Percentiles rank a stretch among this genome's conserved stretches.
Evolutionary conservation across 2,888 invertebrate genomes (phyloP).

Genomic region (Melanostoma scalare): DNA sequence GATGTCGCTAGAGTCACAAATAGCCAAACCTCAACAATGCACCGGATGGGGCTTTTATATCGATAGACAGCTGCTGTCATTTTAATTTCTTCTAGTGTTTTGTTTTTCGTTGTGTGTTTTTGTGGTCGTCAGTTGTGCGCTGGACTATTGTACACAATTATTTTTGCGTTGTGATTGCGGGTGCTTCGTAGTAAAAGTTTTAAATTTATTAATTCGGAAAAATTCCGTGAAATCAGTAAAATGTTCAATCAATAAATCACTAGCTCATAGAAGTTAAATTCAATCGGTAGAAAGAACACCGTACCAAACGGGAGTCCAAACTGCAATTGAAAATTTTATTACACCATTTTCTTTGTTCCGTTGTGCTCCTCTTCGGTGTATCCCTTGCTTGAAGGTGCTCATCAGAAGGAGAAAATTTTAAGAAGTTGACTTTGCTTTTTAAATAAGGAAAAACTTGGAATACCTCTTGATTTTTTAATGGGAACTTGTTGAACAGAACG

Average conservation of each 20-base stretch:
- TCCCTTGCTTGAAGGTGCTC: slow-evolving; percentile 36
- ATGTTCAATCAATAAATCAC: slow-evolving; percentile 32
- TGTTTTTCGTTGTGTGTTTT: slow-evolving; percentile 52
- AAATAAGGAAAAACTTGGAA: slow-evolving; percentile 21
- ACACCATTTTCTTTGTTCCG: slow-evolving; percentile 66
- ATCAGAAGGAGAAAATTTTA: slow-evolving; percentile 10
- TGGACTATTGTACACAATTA: slow-evolving; percentile 53
- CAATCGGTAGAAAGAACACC: slow-evolving; percentile 28
- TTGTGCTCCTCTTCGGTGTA: slow-evolving; percentile 41
- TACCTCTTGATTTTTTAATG: slow-evolving; percentile 42
- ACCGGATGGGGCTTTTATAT: too few relatives aligned
- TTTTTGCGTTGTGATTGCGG: slow-evolving; percentile 38
- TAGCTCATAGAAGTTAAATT: slow-evolving; percentile 22
- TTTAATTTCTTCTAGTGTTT: slow-evolving; percentile 15
- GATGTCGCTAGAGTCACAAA: neutral
- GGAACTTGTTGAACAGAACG: slow-evolving; percentile 64
- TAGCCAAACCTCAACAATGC: neutral
- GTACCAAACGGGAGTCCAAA: slow-evolving; percentile 36
- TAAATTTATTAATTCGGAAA: slow-evolving; percentile 16
- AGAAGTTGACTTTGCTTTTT: slow-evolving; percentile 16
- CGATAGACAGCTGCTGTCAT: slow-evolving; percentile 47
- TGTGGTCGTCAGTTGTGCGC: slow-evolving; percentile 62
- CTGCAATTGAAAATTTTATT: slow-evolving; percentile 13
- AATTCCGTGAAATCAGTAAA: slow-evolving; percentile 30
- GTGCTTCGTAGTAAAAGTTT: slow-evolving; percentile 17